Evolutionary conservation across 2,888 invertebrate species (phyloP).

Genomic region (Luperina nickerlii): DNA sequence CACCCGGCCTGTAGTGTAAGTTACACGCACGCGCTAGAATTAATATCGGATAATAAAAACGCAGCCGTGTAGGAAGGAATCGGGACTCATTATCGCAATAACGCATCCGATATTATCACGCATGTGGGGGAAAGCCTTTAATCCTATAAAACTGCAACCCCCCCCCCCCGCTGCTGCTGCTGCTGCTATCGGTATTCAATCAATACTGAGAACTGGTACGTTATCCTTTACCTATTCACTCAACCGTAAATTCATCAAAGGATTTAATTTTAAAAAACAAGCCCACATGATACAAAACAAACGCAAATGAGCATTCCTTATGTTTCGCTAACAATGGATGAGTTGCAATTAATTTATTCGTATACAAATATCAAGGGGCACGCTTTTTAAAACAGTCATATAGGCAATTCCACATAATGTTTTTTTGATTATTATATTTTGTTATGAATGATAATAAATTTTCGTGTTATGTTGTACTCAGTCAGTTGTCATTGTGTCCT

Average conservation of each 20-base stretch:
- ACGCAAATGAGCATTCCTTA: conserved; percentile 54
- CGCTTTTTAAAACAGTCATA: conserved; percentile 32
- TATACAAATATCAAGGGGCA: neutral
- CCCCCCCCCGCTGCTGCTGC: too few species aligned
- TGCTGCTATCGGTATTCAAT: neutral
- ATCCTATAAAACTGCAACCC: neutral
- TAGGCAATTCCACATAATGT: neutral
- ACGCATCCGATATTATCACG: too few species aligned
- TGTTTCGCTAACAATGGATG: conserved; percentile 41
- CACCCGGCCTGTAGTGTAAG: too few species aligned
- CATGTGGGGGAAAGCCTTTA: too few species aligned
- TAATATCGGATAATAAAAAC: too few species aligned
- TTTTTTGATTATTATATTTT: neutral
- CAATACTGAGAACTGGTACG: neutral
- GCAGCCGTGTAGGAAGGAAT: too few species aligned
- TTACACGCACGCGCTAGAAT: too few species aligned
- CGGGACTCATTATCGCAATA: too few species aligned
- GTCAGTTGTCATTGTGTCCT: too few species aligned
- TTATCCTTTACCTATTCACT: neutral
- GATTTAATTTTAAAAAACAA: conserved; percentile 20
- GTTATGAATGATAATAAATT: neutral
- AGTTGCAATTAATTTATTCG: conserved; percentile 49
- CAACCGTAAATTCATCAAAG: conserved; percentile 32
- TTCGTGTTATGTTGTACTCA: too few species aligned
- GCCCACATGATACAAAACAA: conserved; percentile 39